These are phyloP conservation scores for Cossypha heuglini DNA, from an alignment of 2,797 vertebrate genomes.

Conservation along the genomic window DNA sequence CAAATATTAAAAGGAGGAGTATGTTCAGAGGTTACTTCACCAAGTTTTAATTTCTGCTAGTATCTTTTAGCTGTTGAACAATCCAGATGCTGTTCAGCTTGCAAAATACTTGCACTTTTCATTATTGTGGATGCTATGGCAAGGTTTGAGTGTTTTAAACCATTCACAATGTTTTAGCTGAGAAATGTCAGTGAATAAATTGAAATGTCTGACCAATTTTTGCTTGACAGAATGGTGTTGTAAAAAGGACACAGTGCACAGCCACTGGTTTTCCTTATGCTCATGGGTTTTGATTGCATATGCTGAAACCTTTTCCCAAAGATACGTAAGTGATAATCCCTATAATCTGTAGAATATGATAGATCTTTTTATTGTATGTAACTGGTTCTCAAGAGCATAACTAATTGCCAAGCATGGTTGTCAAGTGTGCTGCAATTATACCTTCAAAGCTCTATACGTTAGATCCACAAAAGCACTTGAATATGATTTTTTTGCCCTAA, in stretches of 20 bases:
- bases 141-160: neutral
- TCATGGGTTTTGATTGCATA: neutral
- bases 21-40: neutral
- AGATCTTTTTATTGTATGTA: neutral
- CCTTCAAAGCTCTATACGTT: neutral
- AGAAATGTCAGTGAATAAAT: neutral
- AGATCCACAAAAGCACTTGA: neutral
- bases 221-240: neutral
- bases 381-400: neutral
- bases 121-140: neutral
- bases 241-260: neutral
- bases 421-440: neutral
- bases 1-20: neutral
- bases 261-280: neutral
- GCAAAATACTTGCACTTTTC: neutral
- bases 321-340: neutral
- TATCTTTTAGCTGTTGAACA: neutral
- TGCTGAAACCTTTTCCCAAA: neutral
- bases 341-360: neutral
- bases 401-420: neutral
- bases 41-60: neutral
- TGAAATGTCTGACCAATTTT: neutral
- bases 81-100: neutral
- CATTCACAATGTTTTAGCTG: neutral
- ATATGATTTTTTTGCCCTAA: neutral